Base-by-base conservation (phyloP, 2,797 vertebrate genomes). In the Menidia menidia region DNA sequence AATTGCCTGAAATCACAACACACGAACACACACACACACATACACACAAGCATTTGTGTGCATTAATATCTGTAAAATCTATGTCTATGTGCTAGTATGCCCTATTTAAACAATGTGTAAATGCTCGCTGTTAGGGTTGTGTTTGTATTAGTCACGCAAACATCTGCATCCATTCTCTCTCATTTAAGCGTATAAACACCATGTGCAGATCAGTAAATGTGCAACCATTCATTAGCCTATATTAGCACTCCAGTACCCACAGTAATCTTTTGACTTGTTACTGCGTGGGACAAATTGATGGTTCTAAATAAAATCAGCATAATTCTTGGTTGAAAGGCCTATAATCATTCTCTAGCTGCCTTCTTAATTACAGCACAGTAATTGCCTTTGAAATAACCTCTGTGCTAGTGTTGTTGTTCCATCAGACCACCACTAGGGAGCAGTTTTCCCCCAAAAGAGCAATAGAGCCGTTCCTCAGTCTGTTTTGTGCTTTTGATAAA, bases 311-410 rank as follows among this genome's bases (percentile, higher is more conserved):
- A 83, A 87, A 86, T 86, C 72, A 14, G 64, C 52, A 57, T 84
- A 60, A 85, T 86, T 85, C 45, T 84, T 16, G n/a, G 66, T 82
- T 82, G 74, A 75, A 86, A 86, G 80, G 71, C 73, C 69, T 76
- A n/a, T 91, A 84, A 89, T 89, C 75, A 85, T 80, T 85, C 57
- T 77, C 47, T 13, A 50, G 64, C 58, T 69, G 64, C 77, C 61
- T 50, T 67, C 62, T 67, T 90, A 88, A 90, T 92, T 90, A 85
- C 64, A 68, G 59, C 76, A 76, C 60, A 57, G 59, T 81, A 80
- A 89, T 82, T 88, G 80, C 77, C 73, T 89, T 81, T 88, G 82
- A 79, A 83, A 80, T 77, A 77, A 83, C 78, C 79, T 82, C 61
- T 50, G n/a, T 48, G 61, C 62, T 70, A 5, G 2, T n/a, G 50